A percentile compares a stretch with the other conserved stretches of the same genome.
These are phyloP conservation scores for Scotopteryx bipunctaria DNA, from an alignment of 2,888 invertebrate species.

Conservation along the genomic window DNA sequence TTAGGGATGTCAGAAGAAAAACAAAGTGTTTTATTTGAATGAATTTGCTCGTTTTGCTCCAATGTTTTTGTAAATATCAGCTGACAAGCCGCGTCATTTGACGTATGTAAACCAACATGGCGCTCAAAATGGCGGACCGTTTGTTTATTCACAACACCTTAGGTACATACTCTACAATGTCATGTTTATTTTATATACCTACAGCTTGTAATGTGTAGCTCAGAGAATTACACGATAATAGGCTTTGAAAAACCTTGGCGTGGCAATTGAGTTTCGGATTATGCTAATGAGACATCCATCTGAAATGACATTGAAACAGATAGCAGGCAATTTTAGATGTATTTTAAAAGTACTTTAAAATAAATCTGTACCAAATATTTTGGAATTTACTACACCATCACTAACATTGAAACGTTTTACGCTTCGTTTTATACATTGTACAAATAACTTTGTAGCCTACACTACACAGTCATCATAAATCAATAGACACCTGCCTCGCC, in stretches of 20 bases:
- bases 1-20: background rate
- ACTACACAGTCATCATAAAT: constrained; percentile 18
- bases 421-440: background rate
- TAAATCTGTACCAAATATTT: background rate
- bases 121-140: constrained; percentile 63
- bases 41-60: background rate
- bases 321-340: constrained; percentile 13
- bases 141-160: constrained; percentile 69
- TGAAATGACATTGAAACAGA: constrained; percentile 29
- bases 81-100: constrained; percentile 68
- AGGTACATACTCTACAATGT: constrained; percentile 24
- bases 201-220: background rate
- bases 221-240: constrained; percentile 26
- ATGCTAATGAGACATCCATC: constrained; percentile 29
- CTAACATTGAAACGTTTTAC: too few species aligned
- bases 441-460: background rate
- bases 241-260: constrained; percentile 28
- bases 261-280: constrained; percentile 21
- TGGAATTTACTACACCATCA: too few species aligned
- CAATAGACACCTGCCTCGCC: constrained; percentile 2
- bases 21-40: background rate
- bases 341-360: constrained; percentile 5
- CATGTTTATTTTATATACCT: constrained; percentile 10
- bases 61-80: constrained; percentile 46
- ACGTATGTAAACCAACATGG: constrained; percentile 67